These are phyloP conservation scores for Melanogrammus aeglefinus DNA, from an alignment of 2,797 vertebrate species.

Conservation along the genomic window DNA sequence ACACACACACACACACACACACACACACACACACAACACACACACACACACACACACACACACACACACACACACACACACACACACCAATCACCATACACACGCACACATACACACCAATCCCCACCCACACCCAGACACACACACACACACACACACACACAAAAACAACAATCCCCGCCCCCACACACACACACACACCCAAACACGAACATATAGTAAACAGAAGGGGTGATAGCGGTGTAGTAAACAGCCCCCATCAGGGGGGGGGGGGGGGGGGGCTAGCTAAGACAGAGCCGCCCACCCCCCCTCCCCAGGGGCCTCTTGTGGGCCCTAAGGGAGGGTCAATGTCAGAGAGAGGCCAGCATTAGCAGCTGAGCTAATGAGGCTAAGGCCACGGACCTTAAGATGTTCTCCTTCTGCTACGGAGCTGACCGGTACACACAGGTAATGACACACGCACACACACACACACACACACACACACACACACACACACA, in stretches of 20 bases:
- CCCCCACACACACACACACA: not conserved
- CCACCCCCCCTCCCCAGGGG: constrained; percentile 26
- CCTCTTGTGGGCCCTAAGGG: constrained; percentile 51
- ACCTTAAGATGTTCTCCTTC: constrained; percentile 64
- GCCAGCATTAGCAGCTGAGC: constrained; percentile 60
- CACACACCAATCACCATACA: not conserved
- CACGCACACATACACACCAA: not conserved
- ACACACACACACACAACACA: too few relatives aligned
- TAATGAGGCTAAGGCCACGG: constrained; percentile 58
- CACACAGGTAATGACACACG: too few relatives aligned
- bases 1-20: too few relatives aligned
- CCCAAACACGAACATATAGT: constrained; percentile 13
- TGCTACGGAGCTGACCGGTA: constrained; percentile 12
- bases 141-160: not conserved
- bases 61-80: not conserved
- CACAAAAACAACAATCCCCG: too few relatives aligned
- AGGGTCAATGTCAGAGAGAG: constrained; percentile 64
- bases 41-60: too few relatives aligned
- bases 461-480: too few relatives aligned
- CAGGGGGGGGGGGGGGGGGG: constrained; percentile 27
- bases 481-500: not conserved
- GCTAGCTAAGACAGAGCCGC: constrained; percentile 10
- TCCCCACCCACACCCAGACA: not conserved
- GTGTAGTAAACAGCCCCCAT: constrained; percentile 51
- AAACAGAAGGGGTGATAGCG: constrained; percentile 42